These are phyloP conservation scores for Carcharodon carcharias DNA, from an alignment of 2,797 vertebrate species.

Conservation along the genomic window DNA sequence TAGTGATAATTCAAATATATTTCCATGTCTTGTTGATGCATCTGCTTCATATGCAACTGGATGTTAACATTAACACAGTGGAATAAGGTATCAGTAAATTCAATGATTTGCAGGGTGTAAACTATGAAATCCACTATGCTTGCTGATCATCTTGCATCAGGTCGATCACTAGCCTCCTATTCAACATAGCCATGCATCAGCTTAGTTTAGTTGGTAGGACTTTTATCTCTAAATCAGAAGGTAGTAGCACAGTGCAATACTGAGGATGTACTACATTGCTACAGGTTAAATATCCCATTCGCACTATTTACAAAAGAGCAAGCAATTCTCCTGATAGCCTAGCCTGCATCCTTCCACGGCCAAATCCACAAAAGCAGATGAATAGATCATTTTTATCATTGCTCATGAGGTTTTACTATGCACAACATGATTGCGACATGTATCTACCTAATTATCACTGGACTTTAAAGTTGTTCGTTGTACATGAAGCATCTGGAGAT, in stretches of 20 bases:
- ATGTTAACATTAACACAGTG: too few species aligned
- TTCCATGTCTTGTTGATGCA: too few species aligned
- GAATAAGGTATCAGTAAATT: too few species aligned
- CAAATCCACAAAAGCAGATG: neutral
- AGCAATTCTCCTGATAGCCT: neutral
- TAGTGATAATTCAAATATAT: too few species aligned
- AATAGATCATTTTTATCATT: neutral
- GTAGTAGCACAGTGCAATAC: neutral
- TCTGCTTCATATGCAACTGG: too few species aligned
- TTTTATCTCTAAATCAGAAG: neutral
- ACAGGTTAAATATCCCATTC: neutral
- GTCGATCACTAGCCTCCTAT: neutral
- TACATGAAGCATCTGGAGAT: neutral
- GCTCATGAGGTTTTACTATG: neutral
- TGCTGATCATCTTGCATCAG: too few species aligned
- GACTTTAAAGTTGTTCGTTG: neutral
- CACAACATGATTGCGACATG: neutral
- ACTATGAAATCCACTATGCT: too few species aligned
- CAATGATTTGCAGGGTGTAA: too few species aligned
- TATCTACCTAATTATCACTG: too few species aligned
- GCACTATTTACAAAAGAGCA: neutral
- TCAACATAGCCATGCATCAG: neutral
- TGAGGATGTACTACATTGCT: neutral
- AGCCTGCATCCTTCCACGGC: neutral
- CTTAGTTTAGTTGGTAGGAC: neutral